Percentiles rank a stretch among this genome's conserved stretches.
Evolutionary conservation across 2,888 invertebrate species (phyloP).

Genomic region (Sepiola atlantica): DNA sequence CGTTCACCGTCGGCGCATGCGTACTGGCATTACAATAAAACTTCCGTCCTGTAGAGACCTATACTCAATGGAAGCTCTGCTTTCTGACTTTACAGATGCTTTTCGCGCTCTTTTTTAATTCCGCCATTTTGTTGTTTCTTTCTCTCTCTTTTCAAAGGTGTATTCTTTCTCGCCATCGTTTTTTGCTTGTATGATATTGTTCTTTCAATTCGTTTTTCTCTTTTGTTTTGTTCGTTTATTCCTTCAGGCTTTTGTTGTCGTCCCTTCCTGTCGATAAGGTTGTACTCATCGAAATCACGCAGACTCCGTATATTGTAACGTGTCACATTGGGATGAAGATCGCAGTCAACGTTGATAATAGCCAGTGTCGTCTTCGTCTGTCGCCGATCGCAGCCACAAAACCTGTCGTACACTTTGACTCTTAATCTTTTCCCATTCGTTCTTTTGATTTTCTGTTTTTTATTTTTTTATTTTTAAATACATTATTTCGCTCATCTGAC

Average conservation of each 20-base stretch:
- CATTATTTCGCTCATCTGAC: background rate
- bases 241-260: background rate
- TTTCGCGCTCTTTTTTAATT: background rate
- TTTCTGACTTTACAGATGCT: background rate
- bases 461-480: background rate
- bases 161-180: background rate
- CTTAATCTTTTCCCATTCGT: background rate
- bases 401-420: background rate
- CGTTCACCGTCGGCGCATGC: background rate
- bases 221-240: background rate
- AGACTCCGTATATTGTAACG: background rate
- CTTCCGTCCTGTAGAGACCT: conserved; percentile 32
- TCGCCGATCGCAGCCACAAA: background rate
- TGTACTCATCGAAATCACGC: background rate
- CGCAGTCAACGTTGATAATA: background rate
- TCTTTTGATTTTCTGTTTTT: background rate
- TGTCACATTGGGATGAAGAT: background rate
- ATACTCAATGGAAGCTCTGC: conserved; percentile 14
- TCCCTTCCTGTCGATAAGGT: background rate
- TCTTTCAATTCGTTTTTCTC: background rate
- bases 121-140: background rate
- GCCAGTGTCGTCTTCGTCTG: background rate
- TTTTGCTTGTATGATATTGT: background rate
- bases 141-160: background rate
- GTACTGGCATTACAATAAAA: background rate